Base-by-base conservation (phyloP, 2,797 vertebrate species). In the Channa striata region DNA sequence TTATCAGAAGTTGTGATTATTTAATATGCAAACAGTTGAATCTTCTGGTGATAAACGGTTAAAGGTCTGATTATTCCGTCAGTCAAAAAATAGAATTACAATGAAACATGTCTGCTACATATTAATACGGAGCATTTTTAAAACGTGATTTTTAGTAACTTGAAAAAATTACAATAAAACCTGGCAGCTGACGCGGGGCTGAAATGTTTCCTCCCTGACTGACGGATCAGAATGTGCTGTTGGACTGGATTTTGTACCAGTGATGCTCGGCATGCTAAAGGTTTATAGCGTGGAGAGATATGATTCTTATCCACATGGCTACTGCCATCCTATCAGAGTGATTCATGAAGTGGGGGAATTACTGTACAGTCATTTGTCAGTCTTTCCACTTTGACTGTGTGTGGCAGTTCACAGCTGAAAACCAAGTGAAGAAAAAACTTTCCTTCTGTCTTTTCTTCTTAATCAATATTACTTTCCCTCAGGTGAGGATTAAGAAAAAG, bases 381-480 rank as follows among this genome's bases (percentile, higher is more conserved):
- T 74, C 64, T 76, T 34, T 42, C 80, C 49, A 50, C 57, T 72
- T 57, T 60, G 65, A 70, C 52, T 77, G 82, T 59, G 74, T 80
- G 74, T 73, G 74, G 76, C 74, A 80, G 77, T 68, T 80, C 83
- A 77, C 59, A 69, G 77, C 76, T 66, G 77, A 56, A 88, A 77
- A 80, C 68, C 59, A 73, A 81, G 74, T 69, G 6, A 59, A 56
- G 60, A 59, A 73, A 87, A 85, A 87, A 91, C 74, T 83, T 87
- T 81, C 67, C 81, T 74, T 86, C 86, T 81, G 67, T 89, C 85
- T 81, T 91, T 91, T 88, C 74, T 80, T 84, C 83, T 86, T 91
- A 92, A 93, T 94, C 93, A 92, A 93, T 93, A 91, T 92, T 90
- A 78, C 75, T 89, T 88, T 71, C 83, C 92, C 91, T 87, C 78